Evolutionary conservation across 2,113 vertebrate genomes (phyloP), one percentile per base, ranked within the genome.

Genomic region (Brachyistius frenatus): DNA sequence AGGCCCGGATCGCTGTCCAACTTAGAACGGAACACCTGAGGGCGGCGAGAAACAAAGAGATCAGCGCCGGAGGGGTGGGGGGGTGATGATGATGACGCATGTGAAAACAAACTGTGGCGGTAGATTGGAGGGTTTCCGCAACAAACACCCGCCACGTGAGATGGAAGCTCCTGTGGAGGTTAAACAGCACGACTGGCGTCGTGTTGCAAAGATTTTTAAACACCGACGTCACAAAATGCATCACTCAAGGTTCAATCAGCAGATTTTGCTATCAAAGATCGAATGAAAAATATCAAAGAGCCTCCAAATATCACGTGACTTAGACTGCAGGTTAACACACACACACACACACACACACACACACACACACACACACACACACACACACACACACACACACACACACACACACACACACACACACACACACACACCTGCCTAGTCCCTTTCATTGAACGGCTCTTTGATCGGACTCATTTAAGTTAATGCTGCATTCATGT

Each of bases 11-110:
- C 94, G 0, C 93, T 91, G 63, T 97, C 97, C 33, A 95, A 84
- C 85, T 96, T 97, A 56, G 96, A 97, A 76, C 96, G 96, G 66
- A 95, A 99, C 72, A 98, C 96, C 97, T 99, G 85, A 61, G 32
- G 73, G 13, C 53, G 0, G 52, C 5, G 37, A 14, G 13, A 11
- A 32, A 76, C 46, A 30, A 41, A 14, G 8, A 14, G 2, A 13
- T 74, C 2, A 50, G 8, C 2, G 13, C 8, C 0, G 15, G 35
- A n/a, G 7, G 10, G 4, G 13, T 2, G 16, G 2, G 0, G 15
- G 35, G 23, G 7, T 8, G 4, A 10, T 2, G 16, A 2, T 23
- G 57, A 46, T 9, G 2, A 2, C 5, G 7, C 9, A 3, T 4
- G 47, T 30, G 2, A 6, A 15, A 54, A 74, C 0, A 7, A 54